Percentiles rank a stretch among this genome's conserved stretches.
These are phyloP conservation scores for Gymnocephalus cernua DNA, from an alignment of 2,113 vertebrate species.

Conservation along the genomic window DNA sequence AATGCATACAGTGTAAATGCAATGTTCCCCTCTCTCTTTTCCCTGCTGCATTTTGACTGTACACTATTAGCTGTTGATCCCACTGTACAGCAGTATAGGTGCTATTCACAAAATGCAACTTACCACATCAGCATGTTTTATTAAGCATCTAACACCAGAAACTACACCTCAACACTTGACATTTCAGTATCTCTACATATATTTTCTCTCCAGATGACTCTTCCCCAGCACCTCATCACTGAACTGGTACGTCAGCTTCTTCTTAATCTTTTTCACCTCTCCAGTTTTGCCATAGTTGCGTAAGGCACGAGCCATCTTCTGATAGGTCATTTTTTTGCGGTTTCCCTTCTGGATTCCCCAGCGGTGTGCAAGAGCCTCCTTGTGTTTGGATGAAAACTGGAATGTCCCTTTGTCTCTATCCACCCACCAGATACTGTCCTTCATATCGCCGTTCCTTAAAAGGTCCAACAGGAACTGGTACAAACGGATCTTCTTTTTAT, in stretches of 20 bases:
- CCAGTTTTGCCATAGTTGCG: slow-evolving; percentile 99
- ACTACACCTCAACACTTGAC: neutral
- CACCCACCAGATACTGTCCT: slow-evolving; percentile 99
- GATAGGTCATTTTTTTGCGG: slow-evolving; percentile 99
- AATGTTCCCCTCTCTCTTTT: neutral
- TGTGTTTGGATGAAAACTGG: slow-evolving; percentile 99
- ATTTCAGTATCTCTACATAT: slow-evolving; percentile 76
- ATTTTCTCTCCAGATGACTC: slow-evolving; percentile 89
- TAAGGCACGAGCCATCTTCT: slow-evolving; percentile 98
- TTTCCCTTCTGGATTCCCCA: slow-evolving; percentile 99
- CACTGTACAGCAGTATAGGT: slow-evolving; percentile 4
- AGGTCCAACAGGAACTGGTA: slow-evolving; percentile 99
- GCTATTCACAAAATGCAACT: slow-evolving; percentile 34
- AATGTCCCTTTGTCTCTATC: slow-evolving; percentile 99
- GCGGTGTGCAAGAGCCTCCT: slow-evolving; percentile 94
- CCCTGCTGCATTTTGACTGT: neutral
- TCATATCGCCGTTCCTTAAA: slow-evolving; percentile 96
- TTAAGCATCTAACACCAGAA: slow-evolving; percentile 21
- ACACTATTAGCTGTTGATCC: neutral
- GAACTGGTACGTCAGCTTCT: slow-evolving; percentile 99
- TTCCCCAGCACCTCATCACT: slow-evolving; percentile 96
- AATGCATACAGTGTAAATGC: neutral
- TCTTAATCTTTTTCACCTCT: slow-evolving; percentile 98
- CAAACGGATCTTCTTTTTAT: slow-evolving; percentile 98
- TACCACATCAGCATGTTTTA: slow-evolving; percentile 14